Base-by-base conservation (phyloP, 2,113 vertebrate species). In the Talpa occidentalis region DNA sequence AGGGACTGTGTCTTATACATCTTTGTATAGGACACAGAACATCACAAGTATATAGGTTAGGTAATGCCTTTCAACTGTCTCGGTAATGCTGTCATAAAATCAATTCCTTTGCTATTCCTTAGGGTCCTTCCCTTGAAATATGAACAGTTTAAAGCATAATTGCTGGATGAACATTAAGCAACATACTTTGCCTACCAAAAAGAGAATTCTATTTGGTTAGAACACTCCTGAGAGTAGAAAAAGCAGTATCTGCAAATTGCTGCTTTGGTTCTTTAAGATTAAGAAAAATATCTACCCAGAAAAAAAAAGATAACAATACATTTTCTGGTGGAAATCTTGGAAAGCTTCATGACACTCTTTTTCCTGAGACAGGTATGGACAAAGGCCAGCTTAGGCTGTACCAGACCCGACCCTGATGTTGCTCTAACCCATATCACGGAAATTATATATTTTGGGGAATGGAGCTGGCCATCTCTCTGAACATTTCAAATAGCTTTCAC, bases 31-130 rank as follows among this genome's bases (percentile, higher is more conserved):
- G 90, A 88, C 94, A 94, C 72, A 35, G 84, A 96, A 90, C 92
- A 85, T 93, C 90, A 54, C 93, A 92, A 94, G 86, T 94, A 95
- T 80, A 24, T 90, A 96, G 80, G 94, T 94, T 97, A 90, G 91
- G 84, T 94, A 93, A 96, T 91, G 92, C 97, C 96, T 94, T 95
- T 95, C 92, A 93, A 82, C 94, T 79, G n/a, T 96, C 97, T 98
- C 97, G 83, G 85, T 98, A 97, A 93, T 94, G 91, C 96, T 97
- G 96, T 95, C 95, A 96, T 94, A 95, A 97, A 98, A 98, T 93
- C 85, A 96, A 90, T 96, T 78, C 92, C 91, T 69, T 97, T 52
- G 93, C 88, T 72, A 62, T 97, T 97, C 91, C 95, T 97, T 76
- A 52, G 93, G 96, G 97, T 91, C 95, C 94, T 96, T 97, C 1